These are phyloP conservation scores for Acrocephalus arundinaceus DNA, from an alignment of 2,113 vertebrate genomes.

Conservation along the genomic window DNA sequence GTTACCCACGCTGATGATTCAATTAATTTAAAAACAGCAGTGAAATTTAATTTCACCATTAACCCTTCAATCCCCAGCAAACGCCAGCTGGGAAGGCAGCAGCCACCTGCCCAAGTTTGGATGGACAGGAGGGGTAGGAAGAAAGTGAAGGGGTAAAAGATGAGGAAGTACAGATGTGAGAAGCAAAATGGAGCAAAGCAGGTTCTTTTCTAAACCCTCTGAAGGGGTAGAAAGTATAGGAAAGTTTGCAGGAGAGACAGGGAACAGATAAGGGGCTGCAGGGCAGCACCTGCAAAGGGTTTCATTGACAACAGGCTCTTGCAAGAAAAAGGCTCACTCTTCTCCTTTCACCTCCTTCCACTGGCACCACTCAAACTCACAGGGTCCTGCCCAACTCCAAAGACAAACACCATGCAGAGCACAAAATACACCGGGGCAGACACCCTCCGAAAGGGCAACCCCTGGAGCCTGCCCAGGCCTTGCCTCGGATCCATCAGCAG, in stretches of 20 bases:
- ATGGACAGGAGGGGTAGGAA: neutral
- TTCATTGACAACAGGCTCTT: neutral
- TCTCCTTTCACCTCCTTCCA: neutral
- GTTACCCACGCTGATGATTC: slow-evolving; percentile 65
- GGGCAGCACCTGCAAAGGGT: neutral
- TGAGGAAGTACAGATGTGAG: neutral
- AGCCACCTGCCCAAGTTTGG: neutral
- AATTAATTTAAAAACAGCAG: slow-evolving; percentile 68
- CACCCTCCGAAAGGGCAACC: neutral
- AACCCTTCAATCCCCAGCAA: slow-evolving; percentile 4
- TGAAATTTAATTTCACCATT: slow-evolving; percentile 56
- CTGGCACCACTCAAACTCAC: accelerated
- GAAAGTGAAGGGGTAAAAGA: neutral
- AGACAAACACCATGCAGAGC: neutral
- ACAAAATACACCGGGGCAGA: neutral
- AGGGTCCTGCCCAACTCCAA: neutral
- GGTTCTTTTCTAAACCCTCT: neutral
- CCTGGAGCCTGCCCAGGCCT: neutral
- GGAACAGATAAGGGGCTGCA: neutral
- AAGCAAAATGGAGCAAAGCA: neutral
- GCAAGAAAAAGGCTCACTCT: neutral
- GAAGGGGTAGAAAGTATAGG: accelerated
- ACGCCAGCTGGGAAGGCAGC: neutral
- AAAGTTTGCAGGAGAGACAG: neutral
- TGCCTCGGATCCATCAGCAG: neutral